Evolutionary conservation across 2,888 invertebrate species (phyloP), one percentile per base, ranked within the genome.

Genomic region (Uloborus plumipes): DNA sequence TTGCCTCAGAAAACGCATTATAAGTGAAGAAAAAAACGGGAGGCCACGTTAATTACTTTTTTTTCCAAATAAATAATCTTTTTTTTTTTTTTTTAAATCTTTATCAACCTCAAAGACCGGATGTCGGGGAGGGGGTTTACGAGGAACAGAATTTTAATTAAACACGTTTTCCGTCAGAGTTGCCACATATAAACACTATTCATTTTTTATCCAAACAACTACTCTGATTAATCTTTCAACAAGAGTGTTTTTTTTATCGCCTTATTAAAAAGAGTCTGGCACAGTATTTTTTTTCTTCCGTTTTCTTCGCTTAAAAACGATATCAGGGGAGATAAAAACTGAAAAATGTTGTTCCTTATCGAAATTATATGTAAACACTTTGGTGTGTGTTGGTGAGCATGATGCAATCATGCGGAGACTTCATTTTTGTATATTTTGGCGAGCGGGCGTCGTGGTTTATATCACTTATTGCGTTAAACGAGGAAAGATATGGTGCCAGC

Each of bases 111-210:
- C 39, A 39, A 39, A 39, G 39, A 26, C 26, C 2, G 26, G 26
- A 39, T 39, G 16, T 6, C 6, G 55, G 9, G 16, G 6, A 4
- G 18, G 55, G 55, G 55, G 16, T 0, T n/a, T n/a, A n/a, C 16
- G 13, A n/a, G 20, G 22, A 51, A 20, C 18, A n/a, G 22, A 79
- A 79, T 72, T 79, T 79, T 79, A 79, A 79, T 79, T 79, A 79
- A 79, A 79, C 79, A 79, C 79, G 47, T 72, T 79, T 79, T 66
- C 79, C 79, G 79, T 67, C 59, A 72, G 50, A 70, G 59, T 77
- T 70, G 55, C 77, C 77, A 77, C 77, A 70, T 67, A 79, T 79
- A 79, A 79, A 79, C 79, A 79, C 71, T 59, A 58, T 22, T 31
- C 62, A 62, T 65, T 62, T 77, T 62, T 70, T 70, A 70, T 72